Conservation (phyloP, 2,113 vertebrate genomes). For the Daboia siamensis region DNA sequence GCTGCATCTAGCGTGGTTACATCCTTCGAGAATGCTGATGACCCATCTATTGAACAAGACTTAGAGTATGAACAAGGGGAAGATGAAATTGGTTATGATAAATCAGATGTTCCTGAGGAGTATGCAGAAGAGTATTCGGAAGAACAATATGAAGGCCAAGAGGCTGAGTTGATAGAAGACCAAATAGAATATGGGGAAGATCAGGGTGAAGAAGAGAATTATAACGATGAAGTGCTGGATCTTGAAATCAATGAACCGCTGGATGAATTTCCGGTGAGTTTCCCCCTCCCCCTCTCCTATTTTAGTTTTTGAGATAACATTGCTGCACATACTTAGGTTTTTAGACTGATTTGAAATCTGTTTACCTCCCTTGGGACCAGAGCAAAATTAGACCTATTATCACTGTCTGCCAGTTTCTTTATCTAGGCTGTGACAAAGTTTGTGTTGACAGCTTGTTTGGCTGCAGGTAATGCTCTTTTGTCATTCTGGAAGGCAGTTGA, state of each 20-base stretch:
- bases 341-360: conserved; percentile 77
- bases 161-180: conserved; percentile 74
- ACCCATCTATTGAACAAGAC: conserved; percentile 68
- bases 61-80: conserved; percentile 78
- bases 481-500: conserved; percentile 74
- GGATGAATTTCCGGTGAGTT: conserved; percentile 96
- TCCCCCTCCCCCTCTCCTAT: conserved; percentile 66
- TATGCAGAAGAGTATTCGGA: conserved; percentile 74
- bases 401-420: conserved; percentile 89
- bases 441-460: conserved; percentile 74
- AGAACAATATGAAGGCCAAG: conserved; percentile 75
- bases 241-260: conserved; percentile 93
- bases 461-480: conserved; percentile 81
- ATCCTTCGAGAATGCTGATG: conserved; percentile 74
- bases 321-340: conserved; percentile 68
- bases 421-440: conserved; percentile 93
- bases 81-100: conserved; percentile 74
- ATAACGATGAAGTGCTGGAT: conserved; percentile 90
- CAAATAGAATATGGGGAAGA: conserved; percentile 81
- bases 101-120: conserved; percentile 70
- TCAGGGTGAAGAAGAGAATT: conserved; percentile 75
- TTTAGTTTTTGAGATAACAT: conserved; percentile 75
- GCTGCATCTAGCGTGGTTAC: conserved; percentile 72
- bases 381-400: conserved; percentile 89
- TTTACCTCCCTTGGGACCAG: conserved; percentile 76